Evolutionary conservation across 1,140 invertebrate species (phyloP), one percentile per base, ranked within the genome.

Genomic region (Brachionus rubens): DNA sequence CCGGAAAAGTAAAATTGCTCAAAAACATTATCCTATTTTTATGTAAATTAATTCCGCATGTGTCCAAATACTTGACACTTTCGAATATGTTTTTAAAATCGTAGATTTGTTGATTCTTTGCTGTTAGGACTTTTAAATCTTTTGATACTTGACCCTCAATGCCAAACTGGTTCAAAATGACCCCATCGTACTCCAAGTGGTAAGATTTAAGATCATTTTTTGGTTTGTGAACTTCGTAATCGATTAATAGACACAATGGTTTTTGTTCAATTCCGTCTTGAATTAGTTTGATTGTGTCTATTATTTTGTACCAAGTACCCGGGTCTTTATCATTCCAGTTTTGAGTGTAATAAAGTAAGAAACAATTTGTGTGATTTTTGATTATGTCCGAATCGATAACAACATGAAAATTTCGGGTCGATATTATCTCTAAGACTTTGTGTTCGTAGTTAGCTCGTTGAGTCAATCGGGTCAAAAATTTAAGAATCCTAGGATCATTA

Each of bases 1-100:
- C 3, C 9, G 52, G 26, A 56, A 56, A 56, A 14, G 28, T 56
- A 30, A 56, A 56, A 56, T 56, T n/a, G 30, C n/a, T 56, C n/a
- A 56, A n/a, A n/a, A 28, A 0, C 21, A 56, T 1, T n/a, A 9
- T 5, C 10, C n/a, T 28, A 56, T 56, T 56, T 28, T 56, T 56
- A 28, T 30, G 26, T 6, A 56, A 12, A n/a, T 56, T 28, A 30
- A 56, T 24, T 14, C 9, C 9, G 30, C 5, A 28, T 33, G 26
- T 28, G 10, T 26, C 16, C 14, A n/a, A 21, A 9, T 10, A 12
- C 1, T 28, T 5, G 14, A 56, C 5, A 56, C 30, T 2, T 28
- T 28, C 30, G 14, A 56, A 56, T 5, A 36, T 36, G 30, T 56
- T 56, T 28, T 56, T n/a, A 36, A 30, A 56, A 56, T 56, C 52